Base-by-base conservation (phyloP, 1,140 invertebrate genomes). In the Nymphalis io region DNA sequence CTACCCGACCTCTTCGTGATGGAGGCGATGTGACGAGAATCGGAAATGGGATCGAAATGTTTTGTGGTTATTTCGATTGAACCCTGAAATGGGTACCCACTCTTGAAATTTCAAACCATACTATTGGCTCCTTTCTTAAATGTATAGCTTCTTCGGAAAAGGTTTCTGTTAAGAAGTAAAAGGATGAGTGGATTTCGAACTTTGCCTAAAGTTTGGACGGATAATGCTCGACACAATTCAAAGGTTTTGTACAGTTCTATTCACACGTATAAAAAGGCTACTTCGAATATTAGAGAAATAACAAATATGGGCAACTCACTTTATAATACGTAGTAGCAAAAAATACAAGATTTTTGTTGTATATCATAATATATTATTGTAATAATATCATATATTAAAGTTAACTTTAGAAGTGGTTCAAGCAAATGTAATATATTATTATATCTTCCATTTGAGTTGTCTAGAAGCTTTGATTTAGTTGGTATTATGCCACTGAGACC, bases 21-120 rank as follows among this genome's bases (percentile, higher is more conserved):
- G 79, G 79, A 79, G 78, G 77, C 72, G 63, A 72, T 87, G 86
- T 88, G 86, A 87, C 82, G 75, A 75, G 88, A 90, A 90, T 90
- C 80, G 82, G 80, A 81, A 87, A 87, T 84, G 73, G 81, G 80
- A 78, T 81, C 74, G 64, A 77, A 88, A 85, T 84, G 83, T 86
- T 87, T 82, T 85, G 88, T 81, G 88, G 86, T 88, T 84, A 85
- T 81, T 84, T 79, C 85, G 79, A 83, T 90, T 81, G 82, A 81
- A 87, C 81, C 79, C 75, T 80, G 71, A 88, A 87, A 84, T 79
- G 80, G 81, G 53, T 73, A 79, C 40, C 40, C 40, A 44, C 77
- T 78, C 79, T 79, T 78, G 75, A 84, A 84, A 85, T 85, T 86
- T 88, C 79, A 84, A 83, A 79, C 76, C 69, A 69, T 74, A 58